Evolutionary conservation across 1,140 invertebrate species (phyloP).

Genomic region (Chironomus striatipennis): DNA sequence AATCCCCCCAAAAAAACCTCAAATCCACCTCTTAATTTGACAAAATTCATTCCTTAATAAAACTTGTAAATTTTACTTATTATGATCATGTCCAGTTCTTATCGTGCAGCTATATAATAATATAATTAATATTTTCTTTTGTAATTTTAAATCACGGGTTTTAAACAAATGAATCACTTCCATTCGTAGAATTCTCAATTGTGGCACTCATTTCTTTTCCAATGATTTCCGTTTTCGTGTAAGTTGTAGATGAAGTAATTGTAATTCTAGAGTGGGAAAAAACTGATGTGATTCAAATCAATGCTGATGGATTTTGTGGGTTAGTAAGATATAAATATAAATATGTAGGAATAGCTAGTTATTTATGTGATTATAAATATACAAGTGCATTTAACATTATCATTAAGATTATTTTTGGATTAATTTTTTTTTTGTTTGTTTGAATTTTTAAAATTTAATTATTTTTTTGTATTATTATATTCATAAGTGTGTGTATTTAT

Average conservation of each 20-base stretch:
- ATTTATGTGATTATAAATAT: neutral
- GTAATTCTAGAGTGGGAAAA: slow-evolving; percentile 22
- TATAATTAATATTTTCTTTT: too few species aligned
- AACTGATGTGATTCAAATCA: slow-evolving; percentile 16
- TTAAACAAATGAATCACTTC: neutral
- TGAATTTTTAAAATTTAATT: neutral
- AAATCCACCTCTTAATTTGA: too few species aligned
- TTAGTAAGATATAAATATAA: neutral
- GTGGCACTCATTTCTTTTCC: slow-evolving; percentile 10
- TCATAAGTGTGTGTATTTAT: neutral
- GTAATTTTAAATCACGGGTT: too few species aligned
- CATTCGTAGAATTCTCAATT: neutral
- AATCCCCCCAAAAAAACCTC: too few species aligned
- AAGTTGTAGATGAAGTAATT: neutral
- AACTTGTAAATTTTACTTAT: too few species aligned
- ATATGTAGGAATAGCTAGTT: too few species aligned
- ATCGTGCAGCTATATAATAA: too few species aligned
- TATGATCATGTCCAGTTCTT: too few species aligned
- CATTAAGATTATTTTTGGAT: neutral
- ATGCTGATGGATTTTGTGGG: neutral
- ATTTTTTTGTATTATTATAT: neutral
- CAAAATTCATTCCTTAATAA: too few species aligned
- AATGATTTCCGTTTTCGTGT: neutral
- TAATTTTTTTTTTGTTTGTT: neutral
- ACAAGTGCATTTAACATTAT: neutral